Evolutionary conservation across 2,797 vertebrate genomes (phyloP).

Genomic region (Tangara arthus): DNA sequence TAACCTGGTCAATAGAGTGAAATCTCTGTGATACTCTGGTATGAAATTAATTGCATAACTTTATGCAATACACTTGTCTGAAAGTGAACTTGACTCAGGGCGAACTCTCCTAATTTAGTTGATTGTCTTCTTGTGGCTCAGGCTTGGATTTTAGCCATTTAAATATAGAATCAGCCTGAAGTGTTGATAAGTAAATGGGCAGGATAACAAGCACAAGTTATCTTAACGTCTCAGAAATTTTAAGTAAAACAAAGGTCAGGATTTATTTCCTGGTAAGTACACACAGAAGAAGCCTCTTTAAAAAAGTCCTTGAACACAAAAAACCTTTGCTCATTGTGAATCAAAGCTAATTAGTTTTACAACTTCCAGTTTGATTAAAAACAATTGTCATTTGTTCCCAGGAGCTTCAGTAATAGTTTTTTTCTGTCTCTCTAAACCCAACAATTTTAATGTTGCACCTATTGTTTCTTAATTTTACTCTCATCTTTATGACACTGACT

Average conservation of each 20-base stretch:
- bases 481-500: neutral
- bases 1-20: neutral
- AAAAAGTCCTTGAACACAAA: neutral
- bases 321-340: neutral
- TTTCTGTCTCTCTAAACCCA: neutral
- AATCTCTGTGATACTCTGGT: neutral
- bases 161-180: neutral
- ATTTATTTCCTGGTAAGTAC: neutral
- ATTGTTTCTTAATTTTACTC: constrained; percentile 34
- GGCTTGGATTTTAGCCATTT: neutral
- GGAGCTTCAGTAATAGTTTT: neutral
- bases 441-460: neutral
- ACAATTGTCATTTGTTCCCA: neutral
- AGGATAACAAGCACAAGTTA: neutral
- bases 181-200: neutral
- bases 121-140: neutral
- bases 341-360: neutral
- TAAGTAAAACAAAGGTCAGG: neutral
- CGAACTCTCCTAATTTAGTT: neutral
- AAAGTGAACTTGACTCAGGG: neutral
- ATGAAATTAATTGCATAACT: neutral
- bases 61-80: neutral
- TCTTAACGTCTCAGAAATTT: neutral
- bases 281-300: neutral
- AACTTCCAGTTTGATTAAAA: neutral